Evolutionary conservation across 2,888 invertebrate species (phyloP).

Genomic region (Cephus pulcher): DNA sequence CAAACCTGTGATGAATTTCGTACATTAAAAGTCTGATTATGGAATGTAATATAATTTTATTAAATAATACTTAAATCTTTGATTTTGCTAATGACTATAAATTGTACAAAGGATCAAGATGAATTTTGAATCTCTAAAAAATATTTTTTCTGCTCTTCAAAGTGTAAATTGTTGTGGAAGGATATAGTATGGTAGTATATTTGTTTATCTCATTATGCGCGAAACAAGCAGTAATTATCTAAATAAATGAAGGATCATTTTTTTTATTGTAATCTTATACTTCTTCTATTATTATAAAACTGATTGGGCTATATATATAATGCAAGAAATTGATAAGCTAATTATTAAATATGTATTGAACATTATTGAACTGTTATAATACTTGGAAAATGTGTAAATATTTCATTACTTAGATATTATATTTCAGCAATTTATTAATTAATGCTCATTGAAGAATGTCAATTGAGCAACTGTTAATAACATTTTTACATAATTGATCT

Average conservation of each 20-base stretch:
- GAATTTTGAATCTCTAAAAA: not conserved
- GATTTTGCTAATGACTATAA: not conserved
- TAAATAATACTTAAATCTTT: not conserved
- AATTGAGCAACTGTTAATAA: not conserved
- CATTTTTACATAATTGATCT: not conserved
- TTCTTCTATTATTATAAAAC: not conserved
- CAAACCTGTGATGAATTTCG: slow-evolving; percentile 71
- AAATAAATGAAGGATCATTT: too few relatives aligned
- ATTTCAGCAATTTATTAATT: not conserved
- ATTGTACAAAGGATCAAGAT: not conserved
- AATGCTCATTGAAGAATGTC: not conserved
- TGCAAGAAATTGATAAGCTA: not conserved
- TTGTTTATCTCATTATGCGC: too few relatives aligned
- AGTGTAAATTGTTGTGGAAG: too few relatives aligned
- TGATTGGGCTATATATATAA: not conserved
- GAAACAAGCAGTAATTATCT: too few relatives aligned
- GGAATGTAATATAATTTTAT: not conserved
- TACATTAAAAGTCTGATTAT: slow-evolving; percentile 63
- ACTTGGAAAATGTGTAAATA: not conserved
- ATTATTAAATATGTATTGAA: not conserved
- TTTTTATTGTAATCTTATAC: too few relatives aligned
- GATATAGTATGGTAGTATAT: too few relatives aligned
- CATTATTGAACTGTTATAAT: not conserved
- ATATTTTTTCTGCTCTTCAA: too few relatives aligned
- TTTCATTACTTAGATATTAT: not conserved